Percentiles rank a stretch among this genome's conserved stretches.
Conservation (phyloP, 2,888 invertebrate genomes). For the Acleris literana region DNA sequence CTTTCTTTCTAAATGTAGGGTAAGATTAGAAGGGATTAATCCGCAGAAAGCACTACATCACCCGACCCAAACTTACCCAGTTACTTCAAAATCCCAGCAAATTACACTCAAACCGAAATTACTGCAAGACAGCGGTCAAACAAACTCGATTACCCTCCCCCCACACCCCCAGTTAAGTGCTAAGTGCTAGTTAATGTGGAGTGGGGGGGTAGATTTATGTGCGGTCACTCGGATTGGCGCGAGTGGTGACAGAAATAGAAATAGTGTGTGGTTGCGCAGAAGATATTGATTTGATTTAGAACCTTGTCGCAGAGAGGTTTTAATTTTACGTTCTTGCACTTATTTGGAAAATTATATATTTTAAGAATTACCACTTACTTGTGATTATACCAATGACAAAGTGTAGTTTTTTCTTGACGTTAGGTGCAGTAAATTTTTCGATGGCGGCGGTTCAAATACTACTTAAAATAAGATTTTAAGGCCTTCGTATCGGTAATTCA, state of each 20-base stretch:
- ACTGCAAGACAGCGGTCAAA: conserved; percentile 11
- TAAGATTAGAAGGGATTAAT: background rate
- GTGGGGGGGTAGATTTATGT: conserved; percentile 8
- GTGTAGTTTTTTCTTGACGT: too few relatives aligned
- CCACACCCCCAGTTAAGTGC: conserved; percentile 34
- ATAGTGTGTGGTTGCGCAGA: background rate
- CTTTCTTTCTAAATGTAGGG: too few relatives aligned
- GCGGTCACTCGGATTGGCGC: conserved; percentile 43
- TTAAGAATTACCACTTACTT: too few relatives aligned
- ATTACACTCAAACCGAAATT: conserved; percentile 10
- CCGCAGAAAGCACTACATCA: background rate
- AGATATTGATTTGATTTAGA: background rate
- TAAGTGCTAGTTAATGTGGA: conserved; percentile 50
- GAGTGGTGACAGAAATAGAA: conserved; percentile 39
- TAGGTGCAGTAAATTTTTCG: too few relatives aligned
- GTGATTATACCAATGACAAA: too few relatives aligned
- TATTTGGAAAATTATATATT: too few relatives aligned
- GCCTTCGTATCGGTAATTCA: too few relatives aligned
- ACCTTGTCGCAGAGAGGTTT: too few relatives aligned
- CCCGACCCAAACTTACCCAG: background rate
- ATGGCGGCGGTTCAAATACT: too few relatives aligned
- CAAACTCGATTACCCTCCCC: conserved; percentile 13
- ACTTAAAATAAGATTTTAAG: too few relatives aligned
- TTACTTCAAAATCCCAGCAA: conserved; percentile 12
- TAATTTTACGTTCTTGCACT: too few relatives aligned